Percentiles rank a stretch among this genome's conserved stretches.
Conservation (phyloP, 1,140 invertebrate genomes). For the Leptopilina clavipes region DNA sequence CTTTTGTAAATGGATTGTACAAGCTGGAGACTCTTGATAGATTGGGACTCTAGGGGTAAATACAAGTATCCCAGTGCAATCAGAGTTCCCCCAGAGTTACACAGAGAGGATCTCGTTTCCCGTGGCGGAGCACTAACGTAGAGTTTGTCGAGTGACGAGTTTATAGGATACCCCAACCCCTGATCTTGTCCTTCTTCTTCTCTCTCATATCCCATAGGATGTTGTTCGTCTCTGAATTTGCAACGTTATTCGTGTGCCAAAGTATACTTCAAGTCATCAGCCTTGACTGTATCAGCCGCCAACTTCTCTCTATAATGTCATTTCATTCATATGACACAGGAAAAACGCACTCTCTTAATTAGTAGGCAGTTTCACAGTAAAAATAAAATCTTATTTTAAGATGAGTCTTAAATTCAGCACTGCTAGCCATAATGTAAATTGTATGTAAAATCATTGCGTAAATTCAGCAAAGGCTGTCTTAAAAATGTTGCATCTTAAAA, state of each 20-base stretch:
- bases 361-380: too few relatives aligned
- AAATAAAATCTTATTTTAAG: too few relatives aligned
- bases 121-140: constrained; percentile 19
- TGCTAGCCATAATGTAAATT: too few relatives aligned
- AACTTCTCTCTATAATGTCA: too few relatives aligned
- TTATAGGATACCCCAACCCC: constrained; percentile 1
- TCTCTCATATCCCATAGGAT: constrained; percentile 40
- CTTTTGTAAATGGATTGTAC: constrained; percentile 42
- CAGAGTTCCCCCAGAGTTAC: constrained; percentile 47
- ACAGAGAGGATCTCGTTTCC: constrained; percentile 37
- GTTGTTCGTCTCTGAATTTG: constrained; percentile 38
- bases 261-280: constrained; percentile 45
- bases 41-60: constrained; percentile 15
- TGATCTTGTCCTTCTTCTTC: constrained; percentile 34
- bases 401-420: too few relatives aligned
- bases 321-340: too few relatives aligned
- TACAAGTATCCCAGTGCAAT: constrained; percentile 47
- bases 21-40: constrained; percentile 47
- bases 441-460: too few relatives aligned
- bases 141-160: constrained; percentile 42
- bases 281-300: constrained; percentile 28
- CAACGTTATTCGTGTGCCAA: constrained; percentile 40
- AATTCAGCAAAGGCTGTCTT: too few relatives aligned
- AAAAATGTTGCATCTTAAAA: too few relatives aligned
- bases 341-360: too few relatives aligned